Conservation (phyloP, 2,888 invertebrate genomes). For the Conchocele bisecta region DNA sequence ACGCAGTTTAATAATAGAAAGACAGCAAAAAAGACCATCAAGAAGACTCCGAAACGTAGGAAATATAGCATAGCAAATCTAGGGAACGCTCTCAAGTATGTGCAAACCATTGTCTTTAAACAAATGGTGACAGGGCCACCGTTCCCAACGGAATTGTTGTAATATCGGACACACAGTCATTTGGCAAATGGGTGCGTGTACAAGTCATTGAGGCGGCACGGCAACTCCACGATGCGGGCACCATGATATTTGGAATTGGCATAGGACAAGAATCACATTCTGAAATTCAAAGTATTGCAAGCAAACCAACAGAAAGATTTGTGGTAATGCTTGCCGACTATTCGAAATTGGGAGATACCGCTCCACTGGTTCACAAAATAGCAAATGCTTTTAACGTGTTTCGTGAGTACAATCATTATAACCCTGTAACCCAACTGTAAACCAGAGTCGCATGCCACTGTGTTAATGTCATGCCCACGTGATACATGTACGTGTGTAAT, state of each 20-base stretch:
- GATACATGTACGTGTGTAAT: too few relatives aligned
- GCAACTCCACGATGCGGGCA: slow-evolving; percentile 12
- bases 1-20: slow-evolving; percentile 40
- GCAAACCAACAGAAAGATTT: too few relatives aligned
- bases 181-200: slow-evolving; percentile 4
- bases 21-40: slow-evolving; percentile 43
- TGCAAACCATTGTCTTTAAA: slow-evolving; percentile 46
- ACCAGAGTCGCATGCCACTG: too few relatives aligned
- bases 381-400: too few relatives aligned
- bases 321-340: too few relatives aligned
- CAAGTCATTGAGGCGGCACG: slow-evolving; percentile 13
- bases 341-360: too few relatives aligned
- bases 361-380: too few relatives aligned
- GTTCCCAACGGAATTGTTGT: slow-evolving; percentile 64
- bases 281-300: too few relatives aligned
- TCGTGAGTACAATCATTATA: too few relatives aligned
- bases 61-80: slow-evolving; percentile 48
- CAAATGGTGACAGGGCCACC: slow-evolving; percentile 55
- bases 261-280: slow-evolving; percentile 23
- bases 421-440: too few relatives aligned
- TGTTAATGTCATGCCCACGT: too few relatives aligned
- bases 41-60: slow-evolving; percentile 52
- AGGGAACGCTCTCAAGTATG: slow-evolving; percentile 39
- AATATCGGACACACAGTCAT: slow-evolving; percentile 60
- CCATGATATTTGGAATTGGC: slow-evolving; percentile 26